Evolutionary conservation across 2,113 vertebrate species (phyloP), one percentile per base, ranked within the genome.

Genomic region (Sinocyclocheilus anophthalmus): DNA sequence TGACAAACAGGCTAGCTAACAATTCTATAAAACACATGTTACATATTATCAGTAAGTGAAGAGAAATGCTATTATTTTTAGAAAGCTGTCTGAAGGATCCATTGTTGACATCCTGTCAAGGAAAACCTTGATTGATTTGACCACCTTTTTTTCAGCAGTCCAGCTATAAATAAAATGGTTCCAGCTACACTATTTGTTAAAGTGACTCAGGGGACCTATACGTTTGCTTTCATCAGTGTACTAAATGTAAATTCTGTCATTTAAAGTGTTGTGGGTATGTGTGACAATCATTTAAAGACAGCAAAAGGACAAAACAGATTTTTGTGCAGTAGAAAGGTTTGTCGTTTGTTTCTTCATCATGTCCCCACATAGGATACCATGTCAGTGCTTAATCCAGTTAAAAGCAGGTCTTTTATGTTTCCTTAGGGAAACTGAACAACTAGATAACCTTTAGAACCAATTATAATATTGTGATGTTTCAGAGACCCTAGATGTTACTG

Each of bases 401-500:
- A 10, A 59, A 8, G 20, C 57, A 59, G 8, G 3, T 1, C 10
- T 61, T 61, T 11, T 24, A 61, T 61, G 57, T n/a, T 9, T 12
- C 12, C 3, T n/a, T n/a, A n/a, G 1, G 57, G 22, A 61, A 55
- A 65, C 4, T 26, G 61, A 26, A 13, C 12, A 67, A 26, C n/a
- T 63, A 67, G 4, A 9, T 3, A 1, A 67, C 63, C 63, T 30
- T 67, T 26, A 14, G 24, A 26, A 16, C 11, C 14, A 67, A 30
- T 63, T 12, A 11, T 67, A 67, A 67, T 65, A 33, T 63, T 63
- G 59, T 63, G n/a, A 63, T 63, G 67, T 73, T 73, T 73, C 33
- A 18, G 16, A 2, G 16, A 39, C 69, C 18, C 37, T 73, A 73
- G 30, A 39, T 72, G 69, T 39, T 33, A 33, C 33, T 72, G 69